These are phyloP conservation scores for Paradisaea rubra DNA, from an alignment of 2,113 vertebrate genomes.

Conservation along the genomic window DNA sequence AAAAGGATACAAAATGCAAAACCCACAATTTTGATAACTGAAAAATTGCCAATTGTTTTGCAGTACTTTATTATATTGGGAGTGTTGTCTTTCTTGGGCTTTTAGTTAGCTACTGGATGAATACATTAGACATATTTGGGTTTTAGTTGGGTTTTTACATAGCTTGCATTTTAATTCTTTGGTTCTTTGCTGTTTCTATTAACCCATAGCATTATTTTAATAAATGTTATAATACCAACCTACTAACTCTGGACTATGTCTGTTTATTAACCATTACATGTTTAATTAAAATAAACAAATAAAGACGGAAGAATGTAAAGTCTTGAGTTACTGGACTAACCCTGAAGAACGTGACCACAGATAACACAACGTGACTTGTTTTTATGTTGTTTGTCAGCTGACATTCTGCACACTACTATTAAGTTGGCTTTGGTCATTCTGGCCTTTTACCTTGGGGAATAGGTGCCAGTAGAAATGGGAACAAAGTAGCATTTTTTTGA, in stretches of 20 bases:
- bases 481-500: slow-evolving; percentile 58
- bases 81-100: slow-evolving; percentile 82
- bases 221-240: slow-evolving; percentile 97
- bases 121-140: slow-evolving; percentile 80
- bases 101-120: slow-evolving; percentile 84
- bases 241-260: slow-evolving; percentile 95
- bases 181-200: slow-evolving; percentile 89
- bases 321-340: slow-evolving; percentile 82
- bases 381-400: slow-evolving; percentile 80
- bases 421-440: slow-evolving; percentile 64
- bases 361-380: slow-evolving; percentile 87
- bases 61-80: slow-evolving; percentile 83
- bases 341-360: slow-evolving; percentile 82
- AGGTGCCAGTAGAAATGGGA: slow-evolving; percentile 63
- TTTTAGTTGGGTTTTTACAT: slow-evolving; percentile 87
- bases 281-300: slow-evolving; percentile 81
- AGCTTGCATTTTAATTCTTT: slow-evolving; percentile 95
- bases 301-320: slow-evolving; percentile 74
- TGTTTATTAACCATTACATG: slow-evolving; percentile 93
- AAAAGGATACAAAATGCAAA: slow-evolving; percentile 82
- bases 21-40: slow-evolving; percentile 83
- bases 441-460: slow-evolving; percentile 51
- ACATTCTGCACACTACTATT: slow-evolving; percentile 68
- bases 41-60: slow-evolving; percentile 85
- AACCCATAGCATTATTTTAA: slow-evolving; percentile 91